Conservation (phyloP, 2,797 vertebrate genomes). For the Danio aesculapii region DNA sequence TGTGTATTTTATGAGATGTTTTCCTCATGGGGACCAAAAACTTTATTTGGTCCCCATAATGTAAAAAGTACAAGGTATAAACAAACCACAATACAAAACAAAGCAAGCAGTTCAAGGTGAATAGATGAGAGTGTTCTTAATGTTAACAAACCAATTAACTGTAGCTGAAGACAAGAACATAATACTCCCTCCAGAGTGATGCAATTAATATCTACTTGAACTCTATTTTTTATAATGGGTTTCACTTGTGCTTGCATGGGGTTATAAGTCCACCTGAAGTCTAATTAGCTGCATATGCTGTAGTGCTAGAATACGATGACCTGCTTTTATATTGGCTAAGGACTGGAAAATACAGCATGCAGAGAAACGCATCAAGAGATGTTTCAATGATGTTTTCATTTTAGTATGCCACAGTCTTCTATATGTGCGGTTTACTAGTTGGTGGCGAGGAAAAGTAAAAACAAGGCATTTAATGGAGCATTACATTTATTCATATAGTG, state of each 20-base stretch:
- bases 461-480: not conserved
- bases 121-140: slow-evolving; percentile 42
- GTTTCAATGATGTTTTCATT: not conserved
- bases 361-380: not conserved
- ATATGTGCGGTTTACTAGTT: not conserved
- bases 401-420: not conserved
- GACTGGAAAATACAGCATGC: not conserved
- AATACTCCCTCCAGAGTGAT: slow-evolving; percentile 4
- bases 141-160: slow-evolving; percentile 47
- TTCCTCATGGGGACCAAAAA: no score
- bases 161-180: slow-evolving; percentile 27
- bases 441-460: not conserved
- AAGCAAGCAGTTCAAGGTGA: slow-evolving; percentile 27
- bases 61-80: no score
- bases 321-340: slow-evolving; percentile 18
- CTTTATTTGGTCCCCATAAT: no score
- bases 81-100: not conserved
- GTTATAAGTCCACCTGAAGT: slow-evolving; percentile 20
- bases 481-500: not conserved
- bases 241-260: slow-evolving; percentile 35
- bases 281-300: slow-evolving; percentile 10
- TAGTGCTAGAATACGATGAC: slow-evolving; percentile 12
- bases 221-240: slow-evolving; percentile 32
- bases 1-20: no score
- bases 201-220: slow-evolving; percentile 48